Percentiles rank a stretch among this genome's conserved stretches.
Conservation (phyloP, 37 sponge, comb jelly and placozoan species). For the Oopsacas minuta region DNA sequence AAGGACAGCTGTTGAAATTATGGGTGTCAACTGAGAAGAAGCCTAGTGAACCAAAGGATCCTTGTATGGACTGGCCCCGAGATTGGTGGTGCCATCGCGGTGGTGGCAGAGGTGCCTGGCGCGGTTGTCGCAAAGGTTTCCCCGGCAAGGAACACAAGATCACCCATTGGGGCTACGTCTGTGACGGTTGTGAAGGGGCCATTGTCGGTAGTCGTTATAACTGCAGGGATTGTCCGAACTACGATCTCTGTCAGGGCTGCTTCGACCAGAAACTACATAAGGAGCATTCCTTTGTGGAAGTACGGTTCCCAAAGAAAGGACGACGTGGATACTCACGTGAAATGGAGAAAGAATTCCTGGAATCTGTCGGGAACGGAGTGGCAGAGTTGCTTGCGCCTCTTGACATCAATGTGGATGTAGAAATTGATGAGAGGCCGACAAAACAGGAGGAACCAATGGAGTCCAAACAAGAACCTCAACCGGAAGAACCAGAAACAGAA, state of each 20-base stretch:
- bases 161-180: conserved; percentile 13
- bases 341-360: background rate
- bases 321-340: background rate
- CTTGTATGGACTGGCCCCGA: background rate
- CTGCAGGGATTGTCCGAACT: conserved; percentile 13
- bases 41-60: background rate
- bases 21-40: conserved; percentile 13
- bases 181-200: conserved; percentile 14
- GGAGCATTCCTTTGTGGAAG: conserved; percentile 3
- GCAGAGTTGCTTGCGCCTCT: background rate
- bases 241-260: conserved; percentile 24
- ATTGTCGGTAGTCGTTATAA: conserved; percentile 17
- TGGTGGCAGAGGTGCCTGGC: background rate
- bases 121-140: background rate
- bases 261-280: background rate
- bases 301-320: background rate
- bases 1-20: conserved; percentile 4
- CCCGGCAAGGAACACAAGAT: background rate
- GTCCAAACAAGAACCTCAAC: background rate
- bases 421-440: background rate
- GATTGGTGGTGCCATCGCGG: background rate
- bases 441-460: background rate
- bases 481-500: background rate
- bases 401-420: background rate
- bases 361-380: background rate